Evolutionary conservation across 2,888 invertebrate genomes (phyloP), one percentile per base, ranked within the genome.

Genomic region (Ypsolopha sequella): DNA sequence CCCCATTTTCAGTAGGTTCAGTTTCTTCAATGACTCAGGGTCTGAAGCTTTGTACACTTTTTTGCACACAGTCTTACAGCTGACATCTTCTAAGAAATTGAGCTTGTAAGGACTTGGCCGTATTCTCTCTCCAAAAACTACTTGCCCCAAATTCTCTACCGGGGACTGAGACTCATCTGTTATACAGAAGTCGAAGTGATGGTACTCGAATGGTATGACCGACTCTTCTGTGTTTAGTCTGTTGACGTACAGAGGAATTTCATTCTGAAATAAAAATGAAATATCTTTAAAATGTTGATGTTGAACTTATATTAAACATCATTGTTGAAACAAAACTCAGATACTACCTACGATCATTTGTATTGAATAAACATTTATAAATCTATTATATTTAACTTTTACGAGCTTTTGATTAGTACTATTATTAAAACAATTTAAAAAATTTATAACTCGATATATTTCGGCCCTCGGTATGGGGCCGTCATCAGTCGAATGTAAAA

Each of bases 71-170:
- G 65, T 55, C 51, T 81, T 77, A 72, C 95, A 93, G 7, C 86
- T 86, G 35, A 88, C 76, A 71, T 93, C 88, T 69, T 95, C 91
- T 61, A 93, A 81, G 75, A 98, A 99, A 60, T 92, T 89, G 41
- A 98, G 93, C 76, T 93, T 91, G 68, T 99, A 99, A 0, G 94
- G 94, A 50, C 98, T 98, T 0, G 98, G 95, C 51, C 97, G 88
- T 68, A 99, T 99, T 65, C 99, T 89, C 85, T 99, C 99, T n/a
- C 99, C 99, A 76, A 99, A 99, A 0, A 99, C 95, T 41, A 99
- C 98, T 86, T 99, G 99, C 0, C 99, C 99, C 51, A 99, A 90
- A 70, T 99, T 99, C 80, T 99, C 99, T 1, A 96, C 96, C 0
- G 98, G 98, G 0, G 97, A 96, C 61, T 93, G 90, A 35, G 90